Evolutionary conservation across 2,888 invertebrate species (phyloP), one percentile per base, ranked within the genome.

Genomic region (Gymnocheta viridis): DNA sequence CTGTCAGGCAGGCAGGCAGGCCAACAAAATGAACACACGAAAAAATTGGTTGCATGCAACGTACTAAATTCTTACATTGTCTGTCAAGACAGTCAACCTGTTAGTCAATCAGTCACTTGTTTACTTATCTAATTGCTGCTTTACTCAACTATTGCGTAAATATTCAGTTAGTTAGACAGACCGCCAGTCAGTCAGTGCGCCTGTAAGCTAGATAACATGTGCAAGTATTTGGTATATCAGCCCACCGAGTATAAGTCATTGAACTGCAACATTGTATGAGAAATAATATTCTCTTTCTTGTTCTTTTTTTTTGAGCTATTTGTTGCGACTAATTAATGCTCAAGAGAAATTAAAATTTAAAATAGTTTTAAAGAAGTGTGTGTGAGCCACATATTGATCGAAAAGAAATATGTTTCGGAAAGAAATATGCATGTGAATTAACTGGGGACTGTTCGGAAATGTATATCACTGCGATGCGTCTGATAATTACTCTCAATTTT

Each of bases 251-350:
- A 67, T 1, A 47, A 83, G 83, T 83, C 83, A 76, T 83, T 83
- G 83, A 83, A 83, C 83, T 76, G 70, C 66, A 80, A 80, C 74
- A 70, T 41, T 82, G 70, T 66, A 41, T 49, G 47, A 60, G 17
- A 73, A 67, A 67, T 66, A 24, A 51, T 24, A 29, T 22, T 56
- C 17, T 56, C 14, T 29, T 29, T 27, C 5, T 35, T 32, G n/a
- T 54, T 35, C 10, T 41, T 24, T 62, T 62, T 41, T 19, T 5
- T 24, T 12, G 12, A 12, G 49, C 49, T n/a, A 29, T 22, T 12
- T 14, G 38, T 51, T 9, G 19, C n/a, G 54, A 4, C 2, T 56
- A 22, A 76, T 44, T 56, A 44, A 44, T 17, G n/a, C 44, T 12
- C 44, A 1, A 44, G 12, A 41, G 9, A 10, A 76, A 56, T 76